Percentiles rank a stretch among this genome's conserved stretches.
These are phyloP conservation scores for Panthera uncia DNA, from an alignment of 2,113 vertebrate species.

Conservation along the genomic window DNA sequence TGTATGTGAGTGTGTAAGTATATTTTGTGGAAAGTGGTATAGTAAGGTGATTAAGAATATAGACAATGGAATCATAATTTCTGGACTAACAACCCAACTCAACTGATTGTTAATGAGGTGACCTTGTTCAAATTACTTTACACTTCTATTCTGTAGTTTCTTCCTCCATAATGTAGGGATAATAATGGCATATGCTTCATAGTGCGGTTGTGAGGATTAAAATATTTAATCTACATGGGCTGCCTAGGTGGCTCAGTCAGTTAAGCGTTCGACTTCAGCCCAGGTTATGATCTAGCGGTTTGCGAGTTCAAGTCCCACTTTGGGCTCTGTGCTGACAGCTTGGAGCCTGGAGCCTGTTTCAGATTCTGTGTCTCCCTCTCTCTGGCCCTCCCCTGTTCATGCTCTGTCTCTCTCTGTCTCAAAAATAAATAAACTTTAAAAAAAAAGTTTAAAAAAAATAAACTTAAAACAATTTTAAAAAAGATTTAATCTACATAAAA, in stretches of 20 bases:
- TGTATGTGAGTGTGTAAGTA: background rate
- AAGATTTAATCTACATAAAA: constrained; percentile 15
- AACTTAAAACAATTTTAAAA: background rate
- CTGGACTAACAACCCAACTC: background rate
- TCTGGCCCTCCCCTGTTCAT: no score
- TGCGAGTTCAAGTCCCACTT: no score
- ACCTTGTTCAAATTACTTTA: constrained; percentile 35
- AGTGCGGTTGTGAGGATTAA: background rate
- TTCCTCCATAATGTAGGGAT: constrained; percentile 12
- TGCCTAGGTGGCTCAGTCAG: no score
- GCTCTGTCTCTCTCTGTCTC: no score
- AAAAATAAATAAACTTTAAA: no score
- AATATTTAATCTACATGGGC: background rate
- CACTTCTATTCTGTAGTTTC: background rate
- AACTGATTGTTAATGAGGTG: background rate
- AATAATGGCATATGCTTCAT: background rate
- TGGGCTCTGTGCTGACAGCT: no score
- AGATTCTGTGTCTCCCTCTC: no score
- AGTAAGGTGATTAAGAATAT: background rate
- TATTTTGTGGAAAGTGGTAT: background rate
- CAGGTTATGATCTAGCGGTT: no score
- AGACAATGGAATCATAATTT: background rate
- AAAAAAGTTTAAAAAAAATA: no score
- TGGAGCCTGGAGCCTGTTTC: no score
- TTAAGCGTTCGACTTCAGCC: no score